phyloP scores from a whole-genome alignment of 2,797 vertebrate species.

The Nyctibius grandis region DNA sequence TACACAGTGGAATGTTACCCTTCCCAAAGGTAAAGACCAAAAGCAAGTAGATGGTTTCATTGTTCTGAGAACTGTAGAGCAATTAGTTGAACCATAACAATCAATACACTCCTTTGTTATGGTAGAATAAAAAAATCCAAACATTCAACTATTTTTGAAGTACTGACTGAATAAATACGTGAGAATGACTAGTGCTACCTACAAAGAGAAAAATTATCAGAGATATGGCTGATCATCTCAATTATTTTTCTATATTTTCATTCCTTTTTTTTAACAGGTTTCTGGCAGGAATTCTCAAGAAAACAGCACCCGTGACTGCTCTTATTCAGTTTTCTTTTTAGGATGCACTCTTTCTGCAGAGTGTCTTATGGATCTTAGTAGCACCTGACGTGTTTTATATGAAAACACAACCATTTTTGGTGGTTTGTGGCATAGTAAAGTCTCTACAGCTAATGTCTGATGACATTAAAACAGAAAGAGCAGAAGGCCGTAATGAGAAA shows the following conservation, averaged over 20 bases:
- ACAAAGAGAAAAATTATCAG: not conserved
- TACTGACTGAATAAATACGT: not conserved
- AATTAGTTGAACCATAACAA: not conserved
- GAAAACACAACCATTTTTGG: rapidly evolving
- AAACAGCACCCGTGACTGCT: not conserved
- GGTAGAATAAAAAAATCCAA: not conserved
- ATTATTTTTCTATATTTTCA: not conserved
- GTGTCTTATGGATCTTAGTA: not conserved
- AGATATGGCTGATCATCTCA: not conserved
- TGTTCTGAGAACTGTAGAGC: not conserved
- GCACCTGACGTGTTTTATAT: not conserved
- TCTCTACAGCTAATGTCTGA: not conserved
- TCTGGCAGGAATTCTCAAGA: not conserved
- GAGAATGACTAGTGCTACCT: not conserved
- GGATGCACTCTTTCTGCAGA: not conserved
- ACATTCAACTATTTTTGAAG: rapidly evolving
- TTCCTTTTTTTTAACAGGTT: not conserved
- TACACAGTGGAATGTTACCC: not conserved
- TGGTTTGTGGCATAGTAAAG: not conserved
- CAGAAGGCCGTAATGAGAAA: not conserved
- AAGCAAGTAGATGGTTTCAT: not conserved
- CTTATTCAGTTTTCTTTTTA: not conserved
- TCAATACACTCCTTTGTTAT: not conserved
- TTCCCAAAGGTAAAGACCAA: not conserved
- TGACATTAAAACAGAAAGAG: not conserved